Percentiles rank a stretch among this genome's conserved stretches.
phyloP scores from a whole-genome alignment of 2,888 invertebrate species.

The Drosophila meridiana region DNA sequence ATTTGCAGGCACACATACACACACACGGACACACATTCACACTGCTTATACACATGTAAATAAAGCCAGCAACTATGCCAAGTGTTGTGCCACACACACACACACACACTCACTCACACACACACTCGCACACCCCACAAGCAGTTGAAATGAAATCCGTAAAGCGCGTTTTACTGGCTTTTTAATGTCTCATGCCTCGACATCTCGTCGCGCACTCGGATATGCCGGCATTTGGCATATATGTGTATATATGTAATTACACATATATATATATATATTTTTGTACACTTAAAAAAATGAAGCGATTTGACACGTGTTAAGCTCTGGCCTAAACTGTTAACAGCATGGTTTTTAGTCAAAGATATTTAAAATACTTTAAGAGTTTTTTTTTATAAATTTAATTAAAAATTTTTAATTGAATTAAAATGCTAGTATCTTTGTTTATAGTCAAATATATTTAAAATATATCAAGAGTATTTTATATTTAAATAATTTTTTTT shows the following conservation, averaged over 20 bases:
- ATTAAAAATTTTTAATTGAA: not conserved
- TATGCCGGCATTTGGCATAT: constrained; percentile 50
- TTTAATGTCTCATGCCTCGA: constrained; percentile 70
- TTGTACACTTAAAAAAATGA: constrained; percentile 5
- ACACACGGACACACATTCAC: constrained; percentile 4
- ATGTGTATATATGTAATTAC: constrained; percentile 31
- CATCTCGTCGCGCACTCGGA: constrained; percentile 55
- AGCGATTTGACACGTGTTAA: not conserved
- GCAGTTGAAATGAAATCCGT: constrained; percentile 75
- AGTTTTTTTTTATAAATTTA: not conserved
- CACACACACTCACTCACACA: constrained; percentile 20
- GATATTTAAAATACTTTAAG: not conserved
- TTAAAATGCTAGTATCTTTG: too few relatives aligned
- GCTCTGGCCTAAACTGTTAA: not conserved
- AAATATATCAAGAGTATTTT: too few relatives aligned
- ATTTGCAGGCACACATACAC: constrained; percentile 56
- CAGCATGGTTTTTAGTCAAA: not conserved
- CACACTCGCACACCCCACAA: not conserved
- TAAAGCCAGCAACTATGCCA: constrained; percentile 66
- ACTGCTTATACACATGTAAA: constrained; percentile 38
- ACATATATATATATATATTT: constrained; percentile 11
- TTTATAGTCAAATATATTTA: too few relatives aligned
- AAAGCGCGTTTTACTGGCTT: constrained; percentile 81
- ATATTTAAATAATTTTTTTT: too few relatives aligned
- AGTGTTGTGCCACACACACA: constrained; percentile 51